Evolutionary conservation across 2,888 invertebrate species (phyloP), one percentile per base, ranked within the genome.

Genomic region (Frankliniella intonsa): DNA sequence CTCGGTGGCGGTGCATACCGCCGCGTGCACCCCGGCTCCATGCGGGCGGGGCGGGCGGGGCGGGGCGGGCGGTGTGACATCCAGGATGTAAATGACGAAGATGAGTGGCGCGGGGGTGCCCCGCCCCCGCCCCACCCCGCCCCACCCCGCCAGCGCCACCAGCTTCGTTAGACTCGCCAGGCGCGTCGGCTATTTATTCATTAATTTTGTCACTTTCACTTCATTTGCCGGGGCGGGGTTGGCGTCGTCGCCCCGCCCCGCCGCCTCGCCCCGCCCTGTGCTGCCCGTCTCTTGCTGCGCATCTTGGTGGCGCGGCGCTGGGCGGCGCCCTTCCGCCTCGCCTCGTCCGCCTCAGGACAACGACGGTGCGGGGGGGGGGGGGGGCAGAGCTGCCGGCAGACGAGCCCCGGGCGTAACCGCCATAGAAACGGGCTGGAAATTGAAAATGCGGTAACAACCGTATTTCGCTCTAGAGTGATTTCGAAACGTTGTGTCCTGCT

Each of bases 131-230:
- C 55, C 55, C 55, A 8, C 55, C 55, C 55, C 55, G 12, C 14
- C 17, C 55, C 55, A 3, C 17, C 14, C 14, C 55, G 17, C 14
- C 55, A 1, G 14, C 55, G 55, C 17, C 17, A 38, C 38, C 22
- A 22, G 69, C 22, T 69, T n/a, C n/a, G 22, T n/a, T n/a, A 22
- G 69, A 22, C 69, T 19, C 22, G 69, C n/a, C 14, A 17, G 55
- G 55, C 55, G 55, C 14, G 55, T 17, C 14, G 14, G 55, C 22
- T 22, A 19, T 69, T 69, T n/a, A 22, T 22, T 69, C 22, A n/a
- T 22, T 69, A 22, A 69, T 69, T 69, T 69, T 69, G 69, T 69
- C 69, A 69, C 69, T 69, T 69, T 69, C 69, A 69, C 69, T 69
- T 69, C 69, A 69, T 69, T 69, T 69, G 69, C 69, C 22, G 69